Evolutionary conservation across 2,888 invertebrate species (phyloP).

Genomic region (Apomyelois bistriatella): DNA sequence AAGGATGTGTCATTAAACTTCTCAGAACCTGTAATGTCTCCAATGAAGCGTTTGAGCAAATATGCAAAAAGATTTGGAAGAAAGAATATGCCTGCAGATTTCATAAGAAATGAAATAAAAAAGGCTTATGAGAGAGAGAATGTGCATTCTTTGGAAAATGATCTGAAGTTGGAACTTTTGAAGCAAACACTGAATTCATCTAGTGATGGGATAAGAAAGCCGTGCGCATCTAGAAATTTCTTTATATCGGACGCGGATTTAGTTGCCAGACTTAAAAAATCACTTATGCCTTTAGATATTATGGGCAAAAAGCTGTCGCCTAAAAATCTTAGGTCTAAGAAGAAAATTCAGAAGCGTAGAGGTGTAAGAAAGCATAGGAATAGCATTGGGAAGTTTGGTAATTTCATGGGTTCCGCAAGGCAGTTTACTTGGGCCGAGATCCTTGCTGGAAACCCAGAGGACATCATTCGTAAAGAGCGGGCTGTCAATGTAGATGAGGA

Average conservation of each 20-base stretch:
- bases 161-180: slow-evolving; percentile 64
- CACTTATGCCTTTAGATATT: slow-evolving; percentile 71
- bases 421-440: slow-evolving; percentile 85
- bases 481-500: slow-evolving; percentile 30
- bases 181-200: slow-evolving; percentile 66
- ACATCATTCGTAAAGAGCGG: slow-evolving; percentile 77
- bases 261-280: slow-evolving; percentile 66
- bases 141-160: slow-evolving; percentile 62
- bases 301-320: slow-evolving; percentile 78
- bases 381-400: slow-evolving; percentile 73
- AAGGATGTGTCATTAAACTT: slow-evolving; percentile 68
- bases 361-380: slow-evolving; percentile 65
- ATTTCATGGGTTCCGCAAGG: slow-evolving; percentile 73
- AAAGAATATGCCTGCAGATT: slow-evolving; percentile 64
- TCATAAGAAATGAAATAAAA: slow-evolving; percentile 60
- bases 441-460: slow-evolving; percentile 82
- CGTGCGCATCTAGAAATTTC: slow-evolving; percentile 69
- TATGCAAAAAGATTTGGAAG: slow-evolving; percentile 57
- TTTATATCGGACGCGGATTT: slow-evolving; percentile 72
- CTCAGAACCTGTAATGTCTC: slow-evolving; percentile 55
- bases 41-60: slow-evolving; percentile 49
- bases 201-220: slow-evolving; percentile 68
- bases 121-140: slow-evolving; percentile 69
- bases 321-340: slow-evolving; percentile 82
- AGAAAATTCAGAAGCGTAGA: slow-evolving; percentile 68